Evolutionary conservation across 2,888 invertebrate genomes (phyloP), one percentile per base, ranked within the genome.

Genomic region (Lasioglossum pauxillum): DNA sequence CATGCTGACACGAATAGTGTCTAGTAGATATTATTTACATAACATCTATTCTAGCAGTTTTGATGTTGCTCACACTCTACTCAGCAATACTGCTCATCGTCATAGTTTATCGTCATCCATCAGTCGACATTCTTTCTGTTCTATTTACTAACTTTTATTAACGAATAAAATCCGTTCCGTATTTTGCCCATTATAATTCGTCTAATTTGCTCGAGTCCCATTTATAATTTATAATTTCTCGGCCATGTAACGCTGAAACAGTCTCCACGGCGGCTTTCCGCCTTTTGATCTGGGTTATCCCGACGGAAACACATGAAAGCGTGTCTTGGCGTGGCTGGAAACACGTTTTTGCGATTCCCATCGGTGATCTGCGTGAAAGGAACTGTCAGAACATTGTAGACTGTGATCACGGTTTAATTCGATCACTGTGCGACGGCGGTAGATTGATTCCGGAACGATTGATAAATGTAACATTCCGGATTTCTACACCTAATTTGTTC

Each of bases 221-320:
- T 49, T 67, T 44, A 80, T 78, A 83, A 89, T 90, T 88, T 82
- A 75, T 82, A 80, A 89, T 89, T 91, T 90, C 86, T 84, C 85
- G 80, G 78, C 57, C 74, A 75, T 67, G n/a, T 73, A 41, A 53
- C 49, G 81, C 46, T 72, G 82, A 60, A 84, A 81, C 60, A 71
- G 38, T 75, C 80, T 80, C 49, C 78, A 64, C 41, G 38, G 31
- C 67, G 64, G 75, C 78, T 84, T 89, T 90, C 86, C 84, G 86
- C 82, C 53, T 83, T 83, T 84, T 76, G 82, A 85, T 87, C 81
- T 82, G 49, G 77, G 79, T 82, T 72, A 72, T 75, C 57, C 57
- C 60, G 71, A 46, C 80, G 80, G 78, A 69, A 78, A 73, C 46
- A 60, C n/a, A 67, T 44, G 75, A 80, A 75, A 81, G 81, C 81